phyloP scores from a whole-genome alignment of 2,888 invertebrate genomes.

The Drosophila koepferae region DNA sequence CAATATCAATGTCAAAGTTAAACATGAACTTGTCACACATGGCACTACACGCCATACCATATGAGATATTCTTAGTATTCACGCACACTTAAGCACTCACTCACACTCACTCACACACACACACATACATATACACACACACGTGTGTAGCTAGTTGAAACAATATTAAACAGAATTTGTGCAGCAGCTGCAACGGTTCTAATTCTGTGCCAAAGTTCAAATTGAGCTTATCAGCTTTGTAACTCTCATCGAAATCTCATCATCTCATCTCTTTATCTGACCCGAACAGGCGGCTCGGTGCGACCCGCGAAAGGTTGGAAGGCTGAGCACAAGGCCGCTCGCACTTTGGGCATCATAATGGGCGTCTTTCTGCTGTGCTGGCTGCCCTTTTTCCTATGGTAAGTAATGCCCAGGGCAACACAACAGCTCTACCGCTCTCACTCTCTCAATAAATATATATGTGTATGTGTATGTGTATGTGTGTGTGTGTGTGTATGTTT shows the following conservation, averaged over 20 bases:
- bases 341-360: slow-evolving; percentile 98
- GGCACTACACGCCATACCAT: slow-evolving; percentile 41
- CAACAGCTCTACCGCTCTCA: neutral
- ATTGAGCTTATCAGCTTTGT: slow-evolving; percentile 60
- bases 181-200: slow-evolving; percentile 3
- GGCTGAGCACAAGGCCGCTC: slow-evolving; percentile 96
- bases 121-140: slow-evolving; percentile 26
- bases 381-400: slow-evolving; percentile 98
- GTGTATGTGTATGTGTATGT: neutral
- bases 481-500: neutral
- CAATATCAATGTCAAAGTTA: slow-evolving; percentile 71
- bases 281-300: slow-evolving; percentile 86
- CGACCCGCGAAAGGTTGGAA: slow-evolving; percentile 93
- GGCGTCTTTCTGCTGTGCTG: slow-evolving; percentile 97
- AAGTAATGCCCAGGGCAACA: slow-evolving; percentile 56
- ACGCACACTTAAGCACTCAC: slow-evolving; percentile 20
- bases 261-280: slow-evolving; percentile 59
- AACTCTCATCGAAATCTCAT: slow-evolving; percentile 43
- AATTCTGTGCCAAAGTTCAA: slow-evolving; percentile 45
- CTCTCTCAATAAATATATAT: too few relatives aligned
- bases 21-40: slow-evolving; percentile 62
- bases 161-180: slow-evolving; percentile 10
- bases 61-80: slow-evolving; percentile 31
- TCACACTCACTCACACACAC: slow-evolving; percentile 29
- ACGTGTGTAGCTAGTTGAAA: slow-evolving; percentile 28